Evolutionary conservation across 2,797 vertebrate genomes (phyloP), one percentile per base, ranked within the genome.

Genomic region (Danio jaintianensis): DNA sequence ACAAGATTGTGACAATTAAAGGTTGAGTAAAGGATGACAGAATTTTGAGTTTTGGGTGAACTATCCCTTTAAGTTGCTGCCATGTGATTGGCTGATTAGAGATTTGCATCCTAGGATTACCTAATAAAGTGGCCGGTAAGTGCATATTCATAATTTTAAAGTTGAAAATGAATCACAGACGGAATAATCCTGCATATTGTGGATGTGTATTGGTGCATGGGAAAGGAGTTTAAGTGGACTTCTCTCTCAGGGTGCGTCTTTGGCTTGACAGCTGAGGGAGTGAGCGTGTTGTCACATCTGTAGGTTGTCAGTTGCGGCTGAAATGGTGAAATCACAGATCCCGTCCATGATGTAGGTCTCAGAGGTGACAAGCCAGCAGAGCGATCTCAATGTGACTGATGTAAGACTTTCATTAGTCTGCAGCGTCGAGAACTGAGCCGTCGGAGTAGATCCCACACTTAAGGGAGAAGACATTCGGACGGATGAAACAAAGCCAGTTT

Each of bases 401-500:
- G 76, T 78, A 69, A 78, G 66, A 50, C 64, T 47, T 67, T 59
- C 64, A 78, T 78, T 78, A 69, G 22, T 42, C 59, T 48, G 55
- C 43, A 50, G 50, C 6, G 75, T 15, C 36, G 38, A 68, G 53
- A 72, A 62, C 67, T 38, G 18, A 71, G 58, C 59, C 48, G 3
- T 73, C 8, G 40, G 59, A 59, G 15, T 29, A 29, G 40, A 72
- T 64, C 50, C 68, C 45, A 61, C 15, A 18, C 50, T 80, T 64
- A 73, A 56, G 43, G 22, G 45, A 75, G 58, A 50, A 47, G 48
- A 43, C 40, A 55, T 55, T 80, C 16, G 40, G 20, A 36, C 16
- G 92, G 83, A 55, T 87, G 82, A 88, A 96, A 97, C 88, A 95
- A 88, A 66, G 84, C 92, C 55, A 98, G 93, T 78, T 91, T 95